phyloP scores from a whole-genome alignment of 2,888 invertebrate species.

The Pyrrhia umbra region DNA sequence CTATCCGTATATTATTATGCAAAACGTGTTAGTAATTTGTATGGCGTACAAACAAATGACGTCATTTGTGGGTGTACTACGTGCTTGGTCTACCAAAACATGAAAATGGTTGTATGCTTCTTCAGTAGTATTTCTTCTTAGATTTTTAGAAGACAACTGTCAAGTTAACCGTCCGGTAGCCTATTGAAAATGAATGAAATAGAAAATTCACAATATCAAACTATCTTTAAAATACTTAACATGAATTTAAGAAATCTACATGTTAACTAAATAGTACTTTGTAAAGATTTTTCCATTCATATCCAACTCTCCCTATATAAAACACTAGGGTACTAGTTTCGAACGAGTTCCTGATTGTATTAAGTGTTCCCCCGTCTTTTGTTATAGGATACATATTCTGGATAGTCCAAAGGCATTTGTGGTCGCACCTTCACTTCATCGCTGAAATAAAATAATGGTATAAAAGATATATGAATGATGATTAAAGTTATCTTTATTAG shows the following conservation, averaged over 20 bases:
- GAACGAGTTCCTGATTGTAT: conserved; percentile 1
- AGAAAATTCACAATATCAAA: neutral
- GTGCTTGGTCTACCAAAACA: no score
- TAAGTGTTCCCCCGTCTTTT: neutral
- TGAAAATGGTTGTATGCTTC: no score
- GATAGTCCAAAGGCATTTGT: conserved; percentile 37
- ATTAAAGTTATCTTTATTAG: no score
- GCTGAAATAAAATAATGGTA: conserved; percentile 41
- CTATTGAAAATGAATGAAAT: neutral
- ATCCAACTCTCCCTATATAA: neutral
- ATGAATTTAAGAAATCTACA: neutral
- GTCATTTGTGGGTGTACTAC: no score
- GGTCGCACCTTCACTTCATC: conserved; percentile 31
- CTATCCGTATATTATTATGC: no score
- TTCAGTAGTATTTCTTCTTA: no score
- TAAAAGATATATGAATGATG: no score
- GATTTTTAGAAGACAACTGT: no score
- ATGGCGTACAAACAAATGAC: no score
- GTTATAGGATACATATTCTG: conserved; percentile 11
- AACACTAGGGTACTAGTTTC: conserved; percentile 1
- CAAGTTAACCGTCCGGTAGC: neutral
- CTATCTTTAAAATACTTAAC: neutral
- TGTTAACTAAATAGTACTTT: neutral
- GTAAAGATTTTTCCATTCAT: neutral
- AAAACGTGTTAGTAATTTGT: no score